Evolutionary conservation across 2,113 vertebrate species (phyloP), one percentile per base, ranked within the genome.

Genomic region (Origma solitaria): DNA sequence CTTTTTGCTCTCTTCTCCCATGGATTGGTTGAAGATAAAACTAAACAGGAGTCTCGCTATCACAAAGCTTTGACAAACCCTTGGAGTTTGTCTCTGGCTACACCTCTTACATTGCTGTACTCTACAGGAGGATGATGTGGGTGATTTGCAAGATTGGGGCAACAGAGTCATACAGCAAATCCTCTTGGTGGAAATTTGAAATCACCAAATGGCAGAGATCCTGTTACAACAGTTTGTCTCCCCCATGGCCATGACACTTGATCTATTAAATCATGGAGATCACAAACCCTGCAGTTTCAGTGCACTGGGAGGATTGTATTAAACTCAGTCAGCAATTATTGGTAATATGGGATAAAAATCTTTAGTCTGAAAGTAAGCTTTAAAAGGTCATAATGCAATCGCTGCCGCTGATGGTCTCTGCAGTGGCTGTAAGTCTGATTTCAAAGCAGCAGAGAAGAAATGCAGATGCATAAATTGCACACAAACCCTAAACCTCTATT

Each of bases 291-390:
- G 97, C 98, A 97, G 90, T 94, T 97, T 95, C 92, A 92, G 84
- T 87, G 97, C 97, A 92, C 95, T 87, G 98, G 98, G 98, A 98
- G 98, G 98, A 99, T 99, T 98, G 95, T 97, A 98, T 99, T 99
- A 97, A 97, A 97, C 97, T 96, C 96, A 93, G 87, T 98, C 97
- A 98, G 98, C 98, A 99, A 98, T 99, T 98, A 99, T 98, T 81
- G 98, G 98, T 98, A 99, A 99, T 88, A 96, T 66, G 95, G 98
- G 98, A 98, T 97, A 98, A 98, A 98, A 99, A 98, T 99, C 98
- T 98, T 98, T 98, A 98, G 92, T 97, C 94, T 96, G 94, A 94
- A 97, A 98, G 97, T 96, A 97, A 97, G 94, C 93, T 97, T 92
- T 95, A 95, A 98, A 98, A 99, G 98, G 98, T 98, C 98, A 98